Evolutionary conservation across 2,113 vertebrate genomes (phyloP), one percentile per base, ranked within the genome.

Genomic region (Rhinogobius similis): DNA sequence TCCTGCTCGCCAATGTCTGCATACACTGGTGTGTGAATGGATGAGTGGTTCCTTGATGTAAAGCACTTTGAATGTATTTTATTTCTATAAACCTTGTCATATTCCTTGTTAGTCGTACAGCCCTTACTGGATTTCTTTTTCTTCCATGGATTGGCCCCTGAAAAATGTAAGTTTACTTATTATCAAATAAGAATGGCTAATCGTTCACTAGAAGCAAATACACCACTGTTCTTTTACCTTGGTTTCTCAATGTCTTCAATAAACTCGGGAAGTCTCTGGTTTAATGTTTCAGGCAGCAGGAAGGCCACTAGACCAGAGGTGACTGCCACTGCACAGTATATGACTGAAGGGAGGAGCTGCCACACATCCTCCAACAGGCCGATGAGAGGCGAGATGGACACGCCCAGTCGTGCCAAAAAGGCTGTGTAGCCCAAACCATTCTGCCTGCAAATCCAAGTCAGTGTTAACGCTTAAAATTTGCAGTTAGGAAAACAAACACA

Each of bases 171-270:
- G 2, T 12, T 44, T 62, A 32, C 16, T 24, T 1, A 43, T 50
- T 10, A 52, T n/a, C 13, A n/a, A 21, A 44, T 23, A 39, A 36
- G 1, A 27, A 10, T 18, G 10, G 50, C 16, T 50, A 70, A 76
- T 56, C 0, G 0, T 73, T 79, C 26, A 71, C 73, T 29, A 21
- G 41, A 5, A n/a, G 18, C 21, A 1, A 9, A 4, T 36, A 11
- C 10, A 6, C 18, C 4, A 5, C 12, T 14, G 20, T 2, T 39
- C 8, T 26, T 44, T 27, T 75, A 95, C 94, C 93, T 92, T 9
- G 81, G 86, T 70, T 85, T 81, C 55, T 96, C 94, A 73, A 96
- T 84, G 5, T 95, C 95, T 24, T 94, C 88, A 1, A 96, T 94
- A 56, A 92, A 92, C 84, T 96, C 92, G 20, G 94, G 94, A 52